These are phyloP conservation scores for Campoplex nolae DNA, from an alignment of 2,888 invertebrate species.

Conservation along the genomic window DNA sequence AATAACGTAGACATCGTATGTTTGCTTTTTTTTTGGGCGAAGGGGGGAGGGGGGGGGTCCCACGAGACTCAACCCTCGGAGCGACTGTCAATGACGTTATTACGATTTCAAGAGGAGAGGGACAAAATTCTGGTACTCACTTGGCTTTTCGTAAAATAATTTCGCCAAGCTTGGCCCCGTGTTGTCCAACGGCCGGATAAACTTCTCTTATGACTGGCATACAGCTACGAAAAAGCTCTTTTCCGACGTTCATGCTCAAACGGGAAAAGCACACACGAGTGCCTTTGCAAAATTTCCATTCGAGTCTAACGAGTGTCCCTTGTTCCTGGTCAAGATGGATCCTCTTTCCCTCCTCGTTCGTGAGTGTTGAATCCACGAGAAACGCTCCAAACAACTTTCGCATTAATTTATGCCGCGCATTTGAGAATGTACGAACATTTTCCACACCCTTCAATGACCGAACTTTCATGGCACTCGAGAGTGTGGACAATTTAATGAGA, in stretches of 20 bases:
- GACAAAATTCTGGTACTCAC: slow-evolving; percentile 4
- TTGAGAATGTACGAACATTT: slow-evolving; percentile 27
- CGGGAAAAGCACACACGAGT: slow-evolving; percentile 33
- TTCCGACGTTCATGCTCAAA: slow-evolving; percentile 18
- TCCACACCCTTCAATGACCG: slow-evolving; percentile 30
- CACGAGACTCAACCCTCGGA: not conserved
- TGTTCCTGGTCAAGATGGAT: slow-evolving; percentile 53
- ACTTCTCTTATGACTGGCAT: slow-evolving; percentile 1
- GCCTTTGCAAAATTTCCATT: slow-evolving; percentile 47
- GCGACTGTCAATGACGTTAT: slow-evolving; percentile 40
- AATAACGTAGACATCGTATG: not conserved
- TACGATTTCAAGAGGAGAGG: slow-evolving; percentile 25
- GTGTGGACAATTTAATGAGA: slow-evolving; percentile 38
- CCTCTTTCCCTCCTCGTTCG: not conserved
- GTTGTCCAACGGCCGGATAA: not conserved
- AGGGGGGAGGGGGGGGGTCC: not conserved
- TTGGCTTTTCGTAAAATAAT: slow-evolving; percentile 16
- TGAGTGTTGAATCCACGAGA: slow-evolving; percentile 27
- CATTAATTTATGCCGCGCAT: slow-evolving; percentile 48
- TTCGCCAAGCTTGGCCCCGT: slow-evolving; percentile 4
- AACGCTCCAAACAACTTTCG: slow-evolving; percentile 18
- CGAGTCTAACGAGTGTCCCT: slow-evolving; percentile 62
- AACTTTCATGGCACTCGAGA: slow-evolving; percentile 36
- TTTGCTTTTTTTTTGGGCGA: not conserved
- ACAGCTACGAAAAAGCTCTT: slow-evolving; percentile 31